phyloP scores from a whole-genome alignment of 2,797 vertebrate genomes.

The Anas bernieri region DNA sequence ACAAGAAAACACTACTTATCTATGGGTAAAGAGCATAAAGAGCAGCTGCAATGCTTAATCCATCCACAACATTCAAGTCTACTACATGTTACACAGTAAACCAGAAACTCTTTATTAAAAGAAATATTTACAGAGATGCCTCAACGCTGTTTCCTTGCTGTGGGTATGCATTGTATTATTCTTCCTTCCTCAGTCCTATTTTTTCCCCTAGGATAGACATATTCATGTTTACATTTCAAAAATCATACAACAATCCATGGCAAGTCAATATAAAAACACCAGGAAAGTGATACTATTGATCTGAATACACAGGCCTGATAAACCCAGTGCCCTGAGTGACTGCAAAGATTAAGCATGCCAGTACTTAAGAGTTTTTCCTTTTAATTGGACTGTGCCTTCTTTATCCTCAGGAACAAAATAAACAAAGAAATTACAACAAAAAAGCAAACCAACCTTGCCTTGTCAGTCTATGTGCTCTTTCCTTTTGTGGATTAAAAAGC shows the following conservation, averaged over 20 bases:
- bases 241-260: background rate
- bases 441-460: background rate
- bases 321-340: background rate
- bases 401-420: background rate
- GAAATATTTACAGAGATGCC: background rate
- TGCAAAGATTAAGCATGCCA: background rate
- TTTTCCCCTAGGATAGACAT: background rate
- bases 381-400: background rate
- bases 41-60: background rate
- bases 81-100: background rate
- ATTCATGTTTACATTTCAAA: background rate
- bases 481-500: background rate
- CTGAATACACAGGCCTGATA: background rate
- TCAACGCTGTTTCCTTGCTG: background rate
- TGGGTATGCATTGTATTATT: background rate
- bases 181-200: background rate
- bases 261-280: background rate
- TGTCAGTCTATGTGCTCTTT: background rate
- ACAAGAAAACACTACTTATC: background rate
- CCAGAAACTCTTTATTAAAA: background rate
- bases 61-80: background rate
- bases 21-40: background rate
- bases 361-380: background rate
- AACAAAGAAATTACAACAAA: background rate
- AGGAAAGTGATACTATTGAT: conserved; percentile 13